phyloP scores from a whole-genome alignment of 2,888 invertebrate species.

The Phyllotreta striolata region DNA sequence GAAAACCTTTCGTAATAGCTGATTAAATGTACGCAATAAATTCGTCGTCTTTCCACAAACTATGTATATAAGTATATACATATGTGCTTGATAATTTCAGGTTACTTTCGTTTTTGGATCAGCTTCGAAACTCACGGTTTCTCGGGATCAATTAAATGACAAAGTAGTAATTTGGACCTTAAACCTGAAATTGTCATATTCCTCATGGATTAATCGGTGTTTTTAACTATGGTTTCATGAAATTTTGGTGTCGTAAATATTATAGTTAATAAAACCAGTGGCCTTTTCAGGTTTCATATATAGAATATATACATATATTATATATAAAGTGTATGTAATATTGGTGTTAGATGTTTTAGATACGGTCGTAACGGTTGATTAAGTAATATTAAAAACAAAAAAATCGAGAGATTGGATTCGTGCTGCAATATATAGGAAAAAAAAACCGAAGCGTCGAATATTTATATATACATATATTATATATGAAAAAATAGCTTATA shows the following conservation, averaged over 20 bases:
- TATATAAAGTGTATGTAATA: constrained; percentile 10
- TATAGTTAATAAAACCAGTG: constrained; percentile 17
- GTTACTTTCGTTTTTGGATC: background rate
- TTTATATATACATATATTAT: constrained; percentile 8
- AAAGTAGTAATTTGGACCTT: background rate
- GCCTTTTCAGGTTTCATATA: constrained; percentile 22
- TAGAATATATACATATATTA: constrained; percentile 16
- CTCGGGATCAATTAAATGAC: constrained; percentile 13
- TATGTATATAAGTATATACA: too few species aligned
- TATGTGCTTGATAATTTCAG: constrained; percentile 9
- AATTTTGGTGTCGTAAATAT: constrained; percentile 15
- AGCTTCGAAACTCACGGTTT: background rate
- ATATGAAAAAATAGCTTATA: background rate
- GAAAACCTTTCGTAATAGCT: too few species aligned
- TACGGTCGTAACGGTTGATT: constrained; percentile 1
- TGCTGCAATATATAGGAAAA: constrained; percentile 15
- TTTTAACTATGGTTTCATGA: background rate
- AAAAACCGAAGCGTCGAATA: constrained; percentile 4
- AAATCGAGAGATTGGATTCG: constrained; percentile 25
- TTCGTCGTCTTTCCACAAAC: too few species aligned
- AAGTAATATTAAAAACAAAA: constrained; percentile 5
- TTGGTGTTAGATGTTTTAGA: constrained; percentile 21
- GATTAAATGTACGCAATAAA: too few species aligned
- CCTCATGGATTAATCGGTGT: background rate
- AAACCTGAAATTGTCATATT: constrained; percentile 6